Conservation (phyloP, 2,113 vertebrate genomes). For the Fulica atra region DNA sequence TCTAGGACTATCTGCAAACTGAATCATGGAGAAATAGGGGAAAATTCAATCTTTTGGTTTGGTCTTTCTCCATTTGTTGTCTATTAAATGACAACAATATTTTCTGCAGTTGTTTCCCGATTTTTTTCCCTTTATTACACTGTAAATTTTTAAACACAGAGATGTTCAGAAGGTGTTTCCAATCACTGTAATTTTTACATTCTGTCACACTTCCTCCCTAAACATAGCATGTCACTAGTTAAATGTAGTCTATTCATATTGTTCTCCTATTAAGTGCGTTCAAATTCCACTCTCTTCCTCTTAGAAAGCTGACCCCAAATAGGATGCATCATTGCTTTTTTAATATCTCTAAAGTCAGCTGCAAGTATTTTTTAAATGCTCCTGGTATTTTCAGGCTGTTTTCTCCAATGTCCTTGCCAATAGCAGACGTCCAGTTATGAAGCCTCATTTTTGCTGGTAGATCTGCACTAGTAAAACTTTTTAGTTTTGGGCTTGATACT, state of each 20-base stretch:
- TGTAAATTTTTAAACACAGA: not conserved
- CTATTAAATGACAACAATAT: not conserved
- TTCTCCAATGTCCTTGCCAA: conserved; percentile 35
- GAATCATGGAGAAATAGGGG: not conserved
- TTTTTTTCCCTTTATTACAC: not conserved
- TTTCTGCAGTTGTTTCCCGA: not conserved
- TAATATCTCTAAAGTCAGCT: conserved; percentile 34
- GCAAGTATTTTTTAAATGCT: conserved; percentile 19
- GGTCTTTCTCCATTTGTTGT: not conserved
- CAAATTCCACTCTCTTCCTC: not conserved
- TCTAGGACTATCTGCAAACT: not conserved
- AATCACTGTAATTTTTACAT: not conserved
- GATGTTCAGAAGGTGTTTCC: not conserved
- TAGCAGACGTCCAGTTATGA: not conserved
- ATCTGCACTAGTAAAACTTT: conserved; percentile 2
- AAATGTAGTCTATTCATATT: not conserved
- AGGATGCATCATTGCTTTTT: not conserved
- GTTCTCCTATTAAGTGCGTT: not conserved
- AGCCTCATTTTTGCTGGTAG: not conserved
- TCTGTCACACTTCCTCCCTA: not conserved
- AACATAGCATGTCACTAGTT: not conserved
- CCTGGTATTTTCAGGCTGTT: conserved; percentile 30
- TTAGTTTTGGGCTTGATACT: not conserved
- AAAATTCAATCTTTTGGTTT: not conserved
- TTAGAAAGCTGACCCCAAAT: conserved; percentile 38